phyloP scores from a whole-genome alignment of 1,140 invertebrate species.

The Paralvinella palmiformis region DNA sequence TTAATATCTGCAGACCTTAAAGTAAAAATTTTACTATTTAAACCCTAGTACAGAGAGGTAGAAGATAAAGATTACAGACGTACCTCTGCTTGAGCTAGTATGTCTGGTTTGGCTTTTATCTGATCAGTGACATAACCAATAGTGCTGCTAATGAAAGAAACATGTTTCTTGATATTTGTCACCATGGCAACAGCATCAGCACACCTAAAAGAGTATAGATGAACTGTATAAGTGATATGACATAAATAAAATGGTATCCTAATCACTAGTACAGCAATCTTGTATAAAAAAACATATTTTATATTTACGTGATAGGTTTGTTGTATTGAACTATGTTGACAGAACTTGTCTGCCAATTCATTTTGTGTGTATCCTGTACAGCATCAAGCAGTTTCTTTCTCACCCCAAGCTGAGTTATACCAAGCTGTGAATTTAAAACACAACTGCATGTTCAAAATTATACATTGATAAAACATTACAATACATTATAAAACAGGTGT shows the following conservation, averaged over 20 bases:
- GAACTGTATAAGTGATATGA: background rate
- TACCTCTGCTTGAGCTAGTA: slow-evolving; percentile 39
- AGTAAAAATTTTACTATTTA: no score
- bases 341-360: slow-evolving; percentile 51
- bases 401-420: slow-evolving; percentile 45
- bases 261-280: background rate
- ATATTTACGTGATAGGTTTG: slow-evolving; percentile 42
- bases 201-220: slow-evolving; percentile 34
- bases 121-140: slow-evolving; percentile 48
- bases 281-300: background rate
- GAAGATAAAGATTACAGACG: background rate
- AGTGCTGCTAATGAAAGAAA: slow-evolving; percentile 46
- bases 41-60: no score
- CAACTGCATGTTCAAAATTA: no score
- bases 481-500: background rate
- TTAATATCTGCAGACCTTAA: background rate
- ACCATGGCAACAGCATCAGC: slow-evolving; percentile 50
- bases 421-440: slow-evolving; percentile 44
- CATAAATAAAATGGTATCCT: no score
- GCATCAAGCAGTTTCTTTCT: slow-evolving; percentile 52
- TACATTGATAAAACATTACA: no score
- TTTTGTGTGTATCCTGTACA: slow-evolving; percentile 49
- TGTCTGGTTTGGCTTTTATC: slow-evolving; percentile 37
- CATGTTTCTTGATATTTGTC: slow-evolving; percentile 49
- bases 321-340: slow-evolving; percentile 44